Percentiles rank a stretch among this genome's conserved stretches.
These are phyloP conservation scores for Karalla daura DNA, from an alignment of 2,797 vertebrate genomes.

Conservation along the genomic window DNA sequence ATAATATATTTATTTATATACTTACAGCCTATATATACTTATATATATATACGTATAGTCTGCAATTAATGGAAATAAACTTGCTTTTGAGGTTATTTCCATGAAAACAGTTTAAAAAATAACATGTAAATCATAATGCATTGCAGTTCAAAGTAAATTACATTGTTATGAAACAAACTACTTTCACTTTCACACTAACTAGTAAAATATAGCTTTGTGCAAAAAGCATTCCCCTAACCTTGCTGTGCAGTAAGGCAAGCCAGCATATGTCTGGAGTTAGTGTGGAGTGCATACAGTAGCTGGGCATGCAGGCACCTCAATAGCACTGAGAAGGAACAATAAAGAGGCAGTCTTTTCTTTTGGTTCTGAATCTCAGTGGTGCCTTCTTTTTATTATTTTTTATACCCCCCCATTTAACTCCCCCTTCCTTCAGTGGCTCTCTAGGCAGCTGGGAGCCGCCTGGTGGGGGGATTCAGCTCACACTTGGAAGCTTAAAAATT, in stretches of 20 bases:
- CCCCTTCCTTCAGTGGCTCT: slow-evolving; percentile 66
- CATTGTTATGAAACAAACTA: too few species aligned
- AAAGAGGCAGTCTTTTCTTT: slow-evolving; percentile 63
- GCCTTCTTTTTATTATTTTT: slow-evolving; percentile 69
- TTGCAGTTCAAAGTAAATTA: too few species aligned
- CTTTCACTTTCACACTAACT: too few species aligned
- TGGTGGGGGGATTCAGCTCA: slow-evolving; percentile 76
- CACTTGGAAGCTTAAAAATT: slow-evolving; percentile 83
- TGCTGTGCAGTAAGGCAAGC: slow-evolving; percentile 39
- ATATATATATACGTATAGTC: too few species aligned
- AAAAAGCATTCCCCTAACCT: slow-evolving; percentile 12
- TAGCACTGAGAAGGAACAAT: slow-evolving; percentile 51
- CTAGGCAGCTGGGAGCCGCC: slow-evolving; percentile 71
- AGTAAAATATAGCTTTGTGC: slow-evolving; percentile 1
- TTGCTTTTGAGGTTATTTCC: too few species aligned
- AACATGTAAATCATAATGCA: too few species aligned
- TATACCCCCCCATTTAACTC: slow-evolving; percentile 74
- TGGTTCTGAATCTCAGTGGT: slow-evolving; percentile 63
- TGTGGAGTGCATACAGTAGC: slow-evolving; percentile 57
- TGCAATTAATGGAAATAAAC: too few species aligned
- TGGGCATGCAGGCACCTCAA: slow-evolving; percentile 41
- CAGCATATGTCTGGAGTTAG: slow-evolving; percentile 59
- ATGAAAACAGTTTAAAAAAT: too few species aligned
- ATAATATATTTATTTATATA: too few species aligned
- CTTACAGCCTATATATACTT: too few species aligned